Conservation (phyloP, 1,140 invertebrate genomes). For the Camponotus pennsylvanicus region DNA sequence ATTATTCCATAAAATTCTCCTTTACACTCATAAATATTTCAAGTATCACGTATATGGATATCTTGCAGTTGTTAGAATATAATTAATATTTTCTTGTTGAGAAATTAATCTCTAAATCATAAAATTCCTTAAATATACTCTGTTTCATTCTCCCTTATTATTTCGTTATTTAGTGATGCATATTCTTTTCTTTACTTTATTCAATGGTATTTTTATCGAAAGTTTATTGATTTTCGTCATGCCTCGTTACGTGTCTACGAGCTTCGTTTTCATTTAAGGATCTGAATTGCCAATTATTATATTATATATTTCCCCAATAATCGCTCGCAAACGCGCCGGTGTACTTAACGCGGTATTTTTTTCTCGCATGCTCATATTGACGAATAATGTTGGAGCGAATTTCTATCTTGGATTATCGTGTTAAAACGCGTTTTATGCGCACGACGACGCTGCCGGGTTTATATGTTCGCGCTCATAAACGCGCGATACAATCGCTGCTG, state of each 20-base stretch:
- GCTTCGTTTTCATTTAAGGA: not conserved
- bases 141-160: not conserved
- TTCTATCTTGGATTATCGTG: constrained; percentile 45
- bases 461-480: constrained; percentile 43
- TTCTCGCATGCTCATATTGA: constrained; percentile 28
- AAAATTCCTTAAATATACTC: not conserved
- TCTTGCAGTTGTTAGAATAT: not conserved
- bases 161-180: not conserved
- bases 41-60: not conserved
- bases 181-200: not conserved
- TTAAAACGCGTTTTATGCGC: constrained; percentile 64
- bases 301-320: constrained; percentile 15
- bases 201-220: constrained; percentile 8
- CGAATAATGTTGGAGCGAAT: constrained; percentile 28
- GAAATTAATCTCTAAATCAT: not conserved
- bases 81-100: not conserved
- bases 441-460: not conserved
- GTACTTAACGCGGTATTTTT: constrained; percentile 3
- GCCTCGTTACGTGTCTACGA: not conserved
- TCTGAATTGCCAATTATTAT: constrained; percentile 1
- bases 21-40: not conserved
- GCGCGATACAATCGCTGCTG: constrained; percentile 11
- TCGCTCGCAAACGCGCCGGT: not conserved
- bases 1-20: not conserved
- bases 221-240: not conserved